Conservation (phyloP, 1,140 invertebrate species). For the Gonioctena quinquepunctata region DNA sequence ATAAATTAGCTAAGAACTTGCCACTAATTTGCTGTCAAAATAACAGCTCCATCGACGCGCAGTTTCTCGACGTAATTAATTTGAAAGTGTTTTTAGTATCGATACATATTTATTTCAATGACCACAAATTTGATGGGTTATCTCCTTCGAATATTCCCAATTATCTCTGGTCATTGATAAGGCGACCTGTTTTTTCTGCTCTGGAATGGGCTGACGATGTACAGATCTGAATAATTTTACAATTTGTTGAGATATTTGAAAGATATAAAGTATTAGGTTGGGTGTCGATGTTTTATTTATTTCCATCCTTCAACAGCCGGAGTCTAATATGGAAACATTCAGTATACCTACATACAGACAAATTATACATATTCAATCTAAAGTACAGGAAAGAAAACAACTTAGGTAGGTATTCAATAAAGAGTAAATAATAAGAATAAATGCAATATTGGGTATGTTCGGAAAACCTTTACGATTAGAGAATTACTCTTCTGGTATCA, state of each 20-base stretch:
- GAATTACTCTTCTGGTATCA: no score
- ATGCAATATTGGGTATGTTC: no score
- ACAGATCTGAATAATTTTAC: not conserved
- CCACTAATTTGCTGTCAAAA: slow-evolving; percentile 50
- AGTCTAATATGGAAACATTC: no score
- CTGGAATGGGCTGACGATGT: not conserved
- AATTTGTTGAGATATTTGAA: not conserved
- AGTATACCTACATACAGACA: no score
- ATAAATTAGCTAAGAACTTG: slow-evolving; percentile 48
- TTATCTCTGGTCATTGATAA: not conserved
- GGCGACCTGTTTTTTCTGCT: not conserved
- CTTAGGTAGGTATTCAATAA: no score
- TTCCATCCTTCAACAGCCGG: no score
- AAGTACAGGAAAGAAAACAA: no score
- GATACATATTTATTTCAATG: slow-evolving; percentile 20
- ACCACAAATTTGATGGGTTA: slow-evolving; percentile 24
- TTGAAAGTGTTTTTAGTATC: slow-evolving; percentile 23
- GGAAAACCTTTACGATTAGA: no score
- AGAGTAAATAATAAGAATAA: no score
- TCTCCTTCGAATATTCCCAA: slow-evolving; percentile 9
- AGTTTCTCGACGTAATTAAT: slow-evolving; percentile 35
- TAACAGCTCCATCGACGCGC: slow-evolving; percentile 34
- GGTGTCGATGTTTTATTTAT: no score
- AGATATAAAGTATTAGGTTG: no score
- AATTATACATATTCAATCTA: no score